Evolutionary conservation across 2,113 vertebrate species (phyloP).

Genomic region (Peromyscus leucopus): DNA sequence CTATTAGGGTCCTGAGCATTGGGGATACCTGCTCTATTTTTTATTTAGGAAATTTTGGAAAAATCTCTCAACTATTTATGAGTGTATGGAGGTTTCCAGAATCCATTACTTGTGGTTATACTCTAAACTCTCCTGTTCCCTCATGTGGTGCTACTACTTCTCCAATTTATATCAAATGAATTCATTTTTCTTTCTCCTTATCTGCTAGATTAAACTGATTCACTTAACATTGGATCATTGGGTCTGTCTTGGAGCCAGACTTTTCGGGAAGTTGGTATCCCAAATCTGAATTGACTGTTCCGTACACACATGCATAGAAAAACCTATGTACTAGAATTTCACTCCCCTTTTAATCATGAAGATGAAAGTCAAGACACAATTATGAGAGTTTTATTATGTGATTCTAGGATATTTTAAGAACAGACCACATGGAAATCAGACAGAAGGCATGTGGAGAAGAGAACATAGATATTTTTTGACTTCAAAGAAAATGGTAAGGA

Average conservation of each 20-base stretch:
- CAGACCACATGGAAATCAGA: not conserved
- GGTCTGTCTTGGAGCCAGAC: not conserved
- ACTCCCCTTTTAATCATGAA: slow-evolving; percentile 75
- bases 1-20: too few species aligned
- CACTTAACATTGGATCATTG: slow-evolving; percentile 62
- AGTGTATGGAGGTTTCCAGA: slow-evolving; percentile 1
- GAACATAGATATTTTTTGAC: slow-evolving; percentile 43
- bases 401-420: slow-evolving; percentile 56
- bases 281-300: slow-evolving; percentile 62
- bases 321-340: slow-evolving; percentile 12
- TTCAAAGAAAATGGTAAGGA: slow-evolving; percentile 65
- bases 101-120: not conserved
- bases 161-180: slow-evolving; percentile 12
- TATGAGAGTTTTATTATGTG: slow-evolving; percentile 67
- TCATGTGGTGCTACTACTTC: not conserved
- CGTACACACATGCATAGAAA: not conserved
- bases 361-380: slow-evolving; percentile 71
- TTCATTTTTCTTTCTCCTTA: not conserved
- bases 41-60: not conserved
- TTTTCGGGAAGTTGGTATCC: slow-evolving; percentile 35
- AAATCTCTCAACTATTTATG: not conserved
- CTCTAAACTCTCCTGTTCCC: not conserved
- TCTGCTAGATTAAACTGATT: slow-evolving; percentile 64
- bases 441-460: not conserved
- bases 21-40: not conserved